Base-by-base conservation (phyloP, 2,888 invertebrate genomes). In the Lasioglossum villosulum region DNA sequence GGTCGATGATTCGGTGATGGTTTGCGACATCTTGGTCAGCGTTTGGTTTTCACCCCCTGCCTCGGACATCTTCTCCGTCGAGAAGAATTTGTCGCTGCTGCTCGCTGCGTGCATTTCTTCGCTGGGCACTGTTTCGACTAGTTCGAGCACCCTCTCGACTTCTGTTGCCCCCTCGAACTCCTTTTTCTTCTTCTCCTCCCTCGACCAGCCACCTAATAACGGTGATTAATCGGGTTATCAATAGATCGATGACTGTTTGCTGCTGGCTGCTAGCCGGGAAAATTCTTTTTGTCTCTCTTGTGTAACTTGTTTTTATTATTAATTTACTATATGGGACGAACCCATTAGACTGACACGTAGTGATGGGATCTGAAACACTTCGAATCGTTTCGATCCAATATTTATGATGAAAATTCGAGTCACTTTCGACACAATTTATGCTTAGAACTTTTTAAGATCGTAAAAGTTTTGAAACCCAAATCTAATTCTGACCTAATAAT, bases 51-150 rank as follows among this genome's bases (percentile, higher is more conserved):
- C 92, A 2, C 78, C 56, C 16, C 82, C 87, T 63, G 83, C 89
- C 75, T 92, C 93, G 71, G 91, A 82, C 78, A 89, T 91, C 90
- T 92, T 94, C 92, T 95, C 95, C 88, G 92, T 89, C 84, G 93
- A 90, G 93, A 95, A 95, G 91, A 92, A 94, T 91, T 94, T 95
- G 56, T 95, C 94, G 88, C 94, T 95, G 92, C 93, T 94, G 89
- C 92, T 94, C 77, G 94, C 91, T 71, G 94, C 93, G 88, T 95
- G 94, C 95, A 95, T 95, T 84, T 93, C 93, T 91, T 90, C 89
- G 84, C 82, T 84, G 80, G 94, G 92, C 86, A 84, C 84, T 90
- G 90, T 91, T 84, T 92, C 88, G 82, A 92, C 90, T 88, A 92
- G 81, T 42, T 92, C 92, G 75, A 90, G 86, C 80, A 86, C 84